Base-by-base conservation (phyloP, 2,113 vertebrate genomes). In the Microtus pennsylvanicus region DNA sequence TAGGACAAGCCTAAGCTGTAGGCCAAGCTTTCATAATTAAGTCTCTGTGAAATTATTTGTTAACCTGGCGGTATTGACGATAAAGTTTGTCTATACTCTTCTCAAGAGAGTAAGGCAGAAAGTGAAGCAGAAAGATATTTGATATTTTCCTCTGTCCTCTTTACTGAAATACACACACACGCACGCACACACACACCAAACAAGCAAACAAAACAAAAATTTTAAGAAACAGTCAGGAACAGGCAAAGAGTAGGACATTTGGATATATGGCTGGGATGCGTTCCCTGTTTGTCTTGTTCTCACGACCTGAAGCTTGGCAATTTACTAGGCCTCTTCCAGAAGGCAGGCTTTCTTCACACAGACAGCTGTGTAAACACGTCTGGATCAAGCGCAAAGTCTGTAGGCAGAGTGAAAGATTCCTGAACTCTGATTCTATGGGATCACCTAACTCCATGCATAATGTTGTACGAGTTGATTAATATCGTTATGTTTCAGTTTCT, bases 311-410 rank as follows among this genome's bases (percentile, higher is more conserved):
- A 70, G 42, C 9, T 24, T 87, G 38, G 19, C 42, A 47, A 63
- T 52, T 96, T 95, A 74, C 50, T 38, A 72, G 33, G 87, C 5
- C 30, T 82, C 12, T 50, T 89, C 74, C 65, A 78, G 26, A 96
- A 78, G 45, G 22, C 28, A 69, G 16, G 0, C 45, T 89, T 91
- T 80, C 65, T 17, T 76, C 52, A 35, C 70, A 78, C 42, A 93
- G 33, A 65, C 14, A 95, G 87, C 65, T 77, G 24, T 26, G 12
- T 67, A 30, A 80, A 94, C 22, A 10, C 42, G 28, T 89, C 69
- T 65, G 69, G 22, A 22, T 83, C 30, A 80, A 83, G 50, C 42
- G 16, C 55, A 11, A 69, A 19, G 8, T 58, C 42, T 69, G 14
- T n/a, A 65, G 24, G 30, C 33, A 58, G 86, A 74, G 63, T 30